Base-by-base conservation (phyloP, 2,113 vertebrate genomes). In the Pygoscelis adeliae region DNA sequence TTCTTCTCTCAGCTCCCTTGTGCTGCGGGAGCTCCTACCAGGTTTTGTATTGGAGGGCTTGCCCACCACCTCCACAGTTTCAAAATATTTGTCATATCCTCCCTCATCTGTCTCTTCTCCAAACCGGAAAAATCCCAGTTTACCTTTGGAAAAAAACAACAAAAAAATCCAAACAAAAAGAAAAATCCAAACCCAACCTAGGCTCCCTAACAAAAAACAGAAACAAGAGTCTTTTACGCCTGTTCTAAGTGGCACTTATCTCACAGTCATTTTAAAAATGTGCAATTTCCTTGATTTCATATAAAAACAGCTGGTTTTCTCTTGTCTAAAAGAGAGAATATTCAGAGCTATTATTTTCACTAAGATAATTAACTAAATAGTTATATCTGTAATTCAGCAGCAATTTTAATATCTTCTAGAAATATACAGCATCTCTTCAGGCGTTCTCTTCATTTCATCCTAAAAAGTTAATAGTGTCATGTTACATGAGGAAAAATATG, bases 311-410 rank as follows among this genome's bases (percentile, higher is more conserved):
- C 42, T 96, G 66, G 3, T 77, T 94, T 95, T 86, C 32, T 90
- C 29, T 73, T 91, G 58, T 66, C 55, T 91, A 63, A 94, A 89
- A 80, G 66, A 78, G 3, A 93, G 53, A 79, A 85, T 77, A 92
- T 89, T 87, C 36, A 83, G 69, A 93, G 62, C 34, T 83, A 58
- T 95, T 90, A 80, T 96, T 96, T 93, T 81, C 78, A 83, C 58
- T 58, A 80, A 70, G 78, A 96, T 81, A 96, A 96, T 96, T 95
- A 97, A 77, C 93, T 87, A 72, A 94, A 90, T 91, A 83, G 79
- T 83, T 86, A 67, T 88, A 88, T 93, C 59, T 91, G 84, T 95
- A 96, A 96, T 92, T 96, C 79, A 86, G 29, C 59, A 90, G 38
- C 81, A 90, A 53, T 90, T 95, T 93, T 86, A 96, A 90, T 95